These are phyloP conservation scores for Hycleus cichorii DNA, from an alignment of 1,140 invertebrate genomes.

Conservation along the genomic window DNA sequence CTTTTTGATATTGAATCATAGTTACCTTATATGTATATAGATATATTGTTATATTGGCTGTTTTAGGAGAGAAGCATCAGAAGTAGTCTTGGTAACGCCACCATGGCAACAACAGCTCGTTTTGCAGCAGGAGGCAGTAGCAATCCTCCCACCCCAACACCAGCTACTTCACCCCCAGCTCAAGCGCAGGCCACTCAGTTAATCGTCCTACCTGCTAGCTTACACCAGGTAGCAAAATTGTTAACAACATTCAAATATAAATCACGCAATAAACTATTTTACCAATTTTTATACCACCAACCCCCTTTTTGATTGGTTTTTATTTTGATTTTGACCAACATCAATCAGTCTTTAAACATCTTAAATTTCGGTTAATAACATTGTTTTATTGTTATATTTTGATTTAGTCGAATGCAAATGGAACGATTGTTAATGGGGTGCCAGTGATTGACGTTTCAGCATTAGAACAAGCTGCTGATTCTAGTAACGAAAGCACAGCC, in stretches of 20 bases:
- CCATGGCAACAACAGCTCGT: slow-evolving; percentile 42
- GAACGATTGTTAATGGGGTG: slow-evolving; percentile 38
- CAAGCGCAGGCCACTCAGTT: slow-evolving; percentile 38
- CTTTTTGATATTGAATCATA: not conserved
- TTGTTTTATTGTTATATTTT: not conserved
- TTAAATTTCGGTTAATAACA: too few species aligned
- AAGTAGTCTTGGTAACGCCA: slow-evolving; percentile 37
- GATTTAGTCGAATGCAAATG: slow-evolving; percentile 20
- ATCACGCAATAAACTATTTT: too few species aligned
- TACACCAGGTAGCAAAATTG: slow-evolving; percentile 37
- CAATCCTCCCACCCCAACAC: slow-evolving; percentile 37
- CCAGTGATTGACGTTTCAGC: slow-evolving; percentile 39
- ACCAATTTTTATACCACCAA: not conserved
- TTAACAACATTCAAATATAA: too few species aligned
- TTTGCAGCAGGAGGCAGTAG: slow-evolving; percentile 38
- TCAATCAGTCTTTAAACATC: too few species aligned
- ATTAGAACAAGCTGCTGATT: slow-evolving; percentile 38
- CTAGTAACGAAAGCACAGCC: slow-evolving; percentile 39
- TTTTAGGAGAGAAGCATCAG: slow-evolving; percentile 26
- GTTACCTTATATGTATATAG: not conserved
- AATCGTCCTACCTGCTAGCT: slow-evolving; percentile 41
- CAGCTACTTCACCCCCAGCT: slow-evolving; percentile 36
- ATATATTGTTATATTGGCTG: slow-evolving; percentile 17
- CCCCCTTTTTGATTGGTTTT: not conserved
- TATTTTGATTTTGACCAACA: not conserved